Evolutionary conservation across 1,140 invertebrate genomes (phyloP).

Genomic region (Calosoma granatense): DNA sequence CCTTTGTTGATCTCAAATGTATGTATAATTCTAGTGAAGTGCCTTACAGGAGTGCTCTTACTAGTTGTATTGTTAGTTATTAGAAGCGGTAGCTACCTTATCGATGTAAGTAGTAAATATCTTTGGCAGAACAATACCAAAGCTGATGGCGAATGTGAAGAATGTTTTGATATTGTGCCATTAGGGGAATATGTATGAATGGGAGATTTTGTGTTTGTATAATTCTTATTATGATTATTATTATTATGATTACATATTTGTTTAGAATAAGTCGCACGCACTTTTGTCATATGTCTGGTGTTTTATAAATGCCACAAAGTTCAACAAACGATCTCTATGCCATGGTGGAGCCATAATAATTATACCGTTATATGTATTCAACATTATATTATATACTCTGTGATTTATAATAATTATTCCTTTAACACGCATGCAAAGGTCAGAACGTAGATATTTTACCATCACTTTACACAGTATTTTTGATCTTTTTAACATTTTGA

Average conservation of each 20-base stretch:
- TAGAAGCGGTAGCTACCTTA: too few relatives aligned
- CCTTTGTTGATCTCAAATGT: constrained; percentile 4
- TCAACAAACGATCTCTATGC: neutral
- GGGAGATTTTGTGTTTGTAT: too few relatives aligned
- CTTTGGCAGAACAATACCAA: neutral
- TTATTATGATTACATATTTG: neutral
- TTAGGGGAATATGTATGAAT: too few relatives aligned
- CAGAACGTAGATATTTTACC: neutral
- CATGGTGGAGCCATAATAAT: neutral
- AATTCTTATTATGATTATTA: too few relatives aligned
- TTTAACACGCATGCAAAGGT: neutral
- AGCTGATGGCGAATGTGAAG: neutral
- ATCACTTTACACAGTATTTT: neutral
- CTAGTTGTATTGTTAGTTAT: too few relatives aligned
- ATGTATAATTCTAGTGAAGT: neutral
- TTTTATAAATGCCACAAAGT: neutral
- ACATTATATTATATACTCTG: neutral
- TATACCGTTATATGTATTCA: too few relatives aligned
- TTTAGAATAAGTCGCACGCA: neutral
- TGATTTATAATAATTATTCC: neutral
- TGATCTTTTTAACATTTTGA: constrained; percentile 4
- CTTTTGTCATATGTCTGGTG: neutral
- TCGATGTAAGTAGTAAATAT: neutral
- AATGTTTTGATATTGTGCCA: neutral
- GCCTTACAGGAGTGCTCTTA: neutral